Conservation (phyloP, 1,140 invertebrate genomes). For the Centruroides sculpturatus region DNA sequence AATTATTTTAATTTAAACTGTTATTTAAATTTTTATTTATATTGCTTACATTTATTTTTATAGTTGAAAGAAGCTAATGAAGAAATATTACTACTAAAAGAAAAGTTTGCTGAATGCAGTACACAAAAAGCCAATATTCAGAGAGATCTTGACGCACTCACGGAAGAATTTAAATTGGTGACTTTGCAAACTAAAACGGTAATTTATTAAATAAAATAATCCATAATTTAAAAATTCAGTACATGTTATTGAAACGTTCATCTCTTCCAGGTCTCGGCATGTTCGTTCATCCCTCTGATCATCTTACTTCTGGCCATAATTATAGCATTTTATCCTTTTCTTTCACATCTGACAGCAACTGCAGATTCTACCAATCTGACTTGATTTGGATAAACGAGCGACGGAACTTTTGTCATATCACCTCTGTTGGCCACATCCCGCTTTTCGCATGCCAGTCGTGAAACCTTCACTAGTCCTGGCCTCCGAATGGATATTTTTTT, state of each 20-base stretch:
- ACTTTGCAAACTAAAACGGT: slow-evolving; percentile 11
- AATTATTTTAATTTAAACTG: background rate
- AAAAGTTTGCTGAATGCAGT: slow-evolving; percentile 11
- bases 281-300: slow-evolving; percentile 30
- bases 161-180: slow-evolving; percentile 9
- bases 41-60: background rate
- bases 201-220: background rate
- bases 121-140: slow-evolving; percentile 8
- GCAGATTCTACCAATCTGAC: slow-evolving; percentile 6
- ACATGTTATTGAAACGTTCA: background rate
- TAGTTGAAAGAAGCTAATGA: slow-evolving; percentile 10
- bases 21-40: too few relatives aligned
- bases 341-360: slow-evolving; percentile 28
- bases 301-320: slow-evolving; percentile 30
- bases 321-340: slow-evolving; percentile 29
- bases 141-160: slow-evolving; percentile 6
- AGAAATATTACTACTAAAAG: slow-evolving; percentile 12
- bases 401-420: too few relatives aligned
- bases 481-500: too few relatives aligned
- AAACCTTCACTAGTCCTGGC: too few relatives aligned
- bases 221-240: too few relatives aligned
- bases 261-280: slow-evolving; percentile 28
- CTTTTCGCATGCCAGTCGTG: too few relatives aligned
- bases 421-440: too few relatives aligned
- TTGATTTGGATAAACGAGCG: too few relatives aligned